phyloP scores from a whole-genome alignment of 1,140 invertebrate species.

The Rhysida immarginata region DNA sequence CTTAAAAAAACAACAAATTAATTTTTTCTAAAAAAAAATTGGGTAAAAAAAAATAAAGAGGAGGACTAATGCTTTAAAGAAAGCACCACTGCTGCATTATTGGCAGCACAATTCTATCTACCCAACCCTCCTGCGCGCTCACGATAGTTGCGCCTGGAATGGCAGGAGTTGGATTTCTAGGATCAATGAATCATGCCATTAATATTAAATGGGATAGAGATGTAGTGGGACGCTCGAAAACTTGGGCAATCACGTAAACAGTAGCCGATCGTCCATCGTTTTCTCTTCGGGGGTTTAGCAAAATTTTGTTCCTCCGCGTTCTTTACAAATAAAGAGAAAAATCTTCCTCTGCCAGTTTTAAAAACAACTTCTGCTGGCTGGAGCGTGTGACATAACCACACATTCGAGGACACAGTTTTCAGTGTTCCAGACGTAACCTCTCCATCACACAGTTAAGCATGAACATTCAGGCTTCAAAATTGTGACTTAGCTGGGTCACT shows the following conservation, averaged over 20 bases:
- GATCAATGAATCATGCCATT: constrained; percentile 10
- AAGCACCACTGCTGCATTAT: too few relatives aligned
- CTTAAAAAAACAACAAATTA: too few relatives aligned
- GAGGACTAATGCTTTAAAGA: too few relatives aligned
- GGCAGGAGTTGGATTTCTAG: constrained; percentile 7
- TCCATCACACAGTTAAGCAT: neutral
- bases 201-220: neutral
- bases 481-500: neutral
- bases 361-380: too few relatives aligned
- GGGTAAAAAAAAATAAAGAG: too few relatives aligned
- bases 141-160: neutral
- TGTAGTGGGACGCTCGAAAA: neutral
- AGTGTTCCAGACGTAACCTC: neutral
- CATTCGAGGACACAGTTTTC: constrained; percentile 3
- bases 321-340: too few relatives aligned
- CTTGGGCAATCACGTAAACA: neutral
- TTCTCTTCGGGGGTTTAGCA: too few relatives aligned
- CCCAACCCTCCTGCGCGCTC: neutral
- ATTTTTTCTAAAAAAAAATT: too few relatives aligned
- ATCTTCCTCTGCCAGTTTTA: too few relatives aligned
- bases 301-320: too few relatives aligned
- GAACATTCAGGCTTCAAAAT: constrained; percentile 2
- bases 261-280: too few relatives aligned
- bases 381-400: neutral
- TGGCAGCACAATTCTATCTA: too few relatives aligned